Percentiles rank a stretch among this genome's conserved stretches.
Evolutionary conservation across 1,140 invertebrate genomes (phyloP).

Genomic region (Cydia amplana): DNA sequence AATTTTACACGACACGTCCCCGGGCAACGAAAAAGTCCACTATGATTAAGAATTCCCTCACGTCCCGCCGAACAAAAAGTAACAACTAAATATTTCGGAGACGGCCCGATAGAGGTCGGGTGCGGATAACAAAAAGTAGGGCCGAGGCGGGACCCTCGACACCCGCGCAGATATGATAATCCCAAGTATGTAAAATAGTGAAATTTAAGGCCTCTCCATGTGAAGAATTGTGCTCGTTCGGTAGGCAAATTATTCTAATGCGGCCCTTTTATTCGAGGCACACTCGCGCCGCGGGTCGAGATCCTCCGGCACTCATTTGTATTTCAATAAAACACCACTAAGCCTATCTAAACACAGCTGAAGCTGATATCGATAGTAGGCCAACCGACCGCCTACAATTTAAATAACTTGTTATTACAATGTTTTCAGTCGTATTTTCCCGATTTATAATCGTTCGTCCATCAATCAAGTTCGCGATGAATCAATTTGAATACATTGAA

Average conservation of each 20-base stretch:
- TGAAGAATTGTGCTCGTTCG: conserved; percentile 76
- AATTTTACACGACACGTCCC: conserved; percentile 20
- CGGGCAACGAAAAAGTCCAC: conserved; percentile 46
- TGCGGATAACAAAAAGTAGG: conserved; percentile 73
- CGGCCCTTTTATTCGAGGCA: conserved; percentile 76
- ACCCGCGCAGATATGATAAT: conserved; percentile 76
- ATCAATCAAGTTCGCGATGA: conserved; percentile 60
- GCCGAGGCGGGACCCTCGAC: conserved; percentile 54
- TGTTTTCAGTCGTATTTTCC: conserved; percentile 57
- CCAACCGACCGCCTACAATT: conserved; percentile 39
- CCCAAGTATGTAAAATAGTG: conserved; percentile 78
- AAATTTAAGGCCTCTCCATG: conserved; percentile 78
- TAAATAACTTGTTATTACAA: conserved; percentile 56
- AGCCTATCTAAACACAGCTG: conserved; percentile 74
- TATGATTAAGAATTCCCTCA: conserved; percentile 70
- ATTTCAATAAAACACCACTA: conserved; percentile 76
- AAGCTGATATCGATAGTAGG: conserved; percentile 52
- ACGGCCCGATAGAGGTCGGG: conserved; percentile 72
- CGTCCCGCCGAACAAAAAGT: conserved; percentile 75
- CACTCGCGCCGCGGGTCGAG: conserved; percentile 60
- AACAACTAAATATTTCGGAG: conserved; percentile 78
- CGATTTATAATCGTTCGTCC: conserved; percentile 49
- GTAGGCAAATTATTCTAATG: conserved; percentile 77
- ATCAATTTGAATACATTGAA: conserved; percentile 70
- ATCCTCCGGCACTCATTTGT: conserved; percentile 70